Percentiles rank a stretch among this genome's conserved stretches.
Conservation (phyloP, 2,797 vertebrate genomes). For the Scolopax bukidnonensis region DNA sequence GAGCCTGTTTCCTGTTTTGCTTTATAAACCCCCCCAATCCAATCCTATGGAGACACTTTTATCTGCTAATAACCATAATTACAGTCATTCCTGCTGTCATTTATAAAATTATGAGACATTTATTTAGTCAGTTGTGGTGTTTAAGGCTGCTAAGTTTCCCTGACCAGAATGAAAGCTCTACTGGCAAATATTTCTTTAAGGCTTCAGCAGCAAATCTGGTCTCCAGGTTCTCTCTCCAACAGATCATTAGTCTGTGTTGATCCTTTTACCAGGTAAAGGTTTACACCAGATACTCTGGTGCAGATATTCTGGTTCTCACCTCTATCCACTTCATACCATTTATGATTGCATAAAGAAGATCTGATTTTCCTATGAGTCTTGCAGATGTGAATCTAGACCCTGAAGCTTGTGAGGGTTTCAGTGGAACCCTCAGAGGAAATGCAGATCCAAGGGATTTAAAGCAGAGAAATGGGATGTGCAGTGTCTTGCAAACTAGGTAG, state of each 20-base stretch:
- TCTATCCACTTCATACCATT: not conserved
- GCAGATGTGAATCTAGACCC: not conserved
- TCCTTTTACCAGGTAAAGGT: not conserved
- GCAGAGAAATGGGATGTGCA: not conserved
- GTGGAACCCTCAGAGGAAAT: not conserved
- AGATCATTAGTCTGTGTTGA: not conserved
- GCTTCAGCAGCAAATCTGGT: not conserved
- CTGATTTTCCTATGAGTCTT: not conserved
- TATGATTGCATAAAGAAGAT: not conserved
- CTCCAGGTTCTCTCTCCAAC: not conserved
- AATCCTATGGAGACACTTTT: conserved; percentile 55
- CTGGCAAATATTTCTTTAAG: not conserved
- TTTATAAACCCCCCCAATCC: conserved; percentile 17
- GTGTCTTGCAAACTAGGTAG: not conserved
- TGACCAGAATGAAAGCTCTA: not conserved
- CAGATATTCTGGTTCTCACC: not conserved
- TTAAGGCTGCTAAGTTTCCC: conserved; percentile 32
- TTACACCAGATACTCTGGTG: not conserved
- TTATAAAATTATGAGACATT: conserved; percentile 49
- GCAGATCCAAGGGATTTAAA: not conserved
- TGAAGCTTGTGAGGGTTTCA: not conserved
- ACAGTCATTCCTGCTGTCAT: conserved; percentile 50
- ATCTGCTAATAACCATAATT: conserved; percentile 59
- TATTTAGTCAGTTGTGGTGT: conserved; percentile 33
- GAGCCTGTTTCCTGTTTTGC: conserved; percentile 58